Evolutionary conservation across 2,113 vertebrate species (phyloP), one percentile per base, ranked within the genome.

Genomic region (Cariama cristata): DNA sequence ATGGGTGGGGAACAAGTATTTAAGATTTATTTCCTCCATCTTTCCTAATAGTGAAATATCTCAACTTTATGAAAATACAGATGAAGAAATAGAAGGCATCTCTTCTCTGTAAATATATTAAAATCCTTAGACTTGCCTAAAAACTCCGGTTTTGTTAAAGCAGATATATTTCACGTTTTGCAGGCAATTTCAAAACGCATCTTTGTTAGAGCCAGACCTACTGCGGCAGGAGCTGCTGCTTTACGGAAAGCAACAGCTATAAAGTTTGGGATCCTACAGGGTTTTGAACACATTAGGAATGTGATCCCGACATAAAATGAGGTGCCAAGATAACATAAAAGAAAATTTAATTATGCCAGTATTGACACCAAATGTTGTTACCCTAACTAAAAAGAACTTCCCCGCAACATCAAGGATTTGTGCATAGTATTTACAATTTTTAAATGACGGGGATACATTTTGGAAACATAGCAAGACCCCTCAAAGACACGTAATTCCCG

Each of bases 261-360:
- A 94, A 97, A 98, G 93, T 98, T 97, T 93, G 94, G 93, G 94
- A 94, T 97, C 94, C 94, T 97, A 96, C 74, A 49, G 92, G 67
- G 94, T 85, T 97, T 30, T 74, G 92, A 93, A 90, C 18, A 4
- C 93, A 71, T 89, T 82, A 94, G 87, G 90, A 95, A 96, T 55
- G 89, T 4, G 84, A 93, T 93, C 79, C 81, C 23, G 9, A 67
- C 91, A 69, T 71, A 93, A 97, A 97, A 96, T 5, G 87, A 95
- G 93, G 81, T 95, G 87, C 91, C 91, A 93, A 88, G 86, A 83
- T 92, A 96, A 86, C 62, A 86, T 93, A 80, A 95, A 96, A 95
- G 58, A 94, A 95, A 95, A 93, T 66, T 18, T 79, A 93, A 97
- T 96, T 96, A 96, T 94, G 93, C 24, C 91, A 83, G 79, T 26